These are phyloP conservation scores for Urocitellus parryii DNA, from an alignment of 2,113 vertebrate genomes.

Conservation along the genomic window DNA sequence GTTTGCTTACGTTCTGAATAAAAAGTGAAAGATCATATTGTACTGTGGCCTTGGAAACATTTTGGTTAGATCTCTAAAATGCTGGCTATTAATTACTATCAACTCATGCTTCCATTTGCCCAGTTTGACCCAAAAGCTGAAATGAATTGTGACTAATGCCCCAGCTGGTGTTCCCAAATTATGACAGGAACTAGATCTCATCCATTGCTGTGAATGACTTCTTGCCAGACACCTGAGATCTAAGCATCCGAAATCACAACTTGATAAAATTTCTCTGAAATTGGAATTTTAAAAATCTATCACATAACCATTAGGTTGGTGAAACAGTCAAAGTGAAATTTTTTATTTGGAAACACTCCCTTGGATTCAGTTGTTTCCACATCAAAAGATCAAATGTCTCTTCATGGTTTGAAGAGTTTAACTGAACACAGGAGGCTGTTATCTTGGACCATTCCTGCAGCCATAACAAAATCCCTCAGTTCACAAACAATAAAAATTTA, in stretches of 20 bases:
- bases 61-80: neutral
- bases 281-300: neutral
- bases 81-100: neutral
- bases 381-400: neutral
- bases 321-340: neutral
- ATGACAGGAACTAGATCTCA: neutral
- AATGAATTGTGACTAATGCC: constrained; percentile 52
- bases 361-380: neutral
- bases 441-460: neutral
- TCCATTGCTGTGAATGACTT: neutral
- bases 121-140: neutral
- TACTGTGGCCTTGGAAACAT: neutral
- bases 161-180: neutral
- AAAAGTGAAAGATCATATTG: constrained; percentile 5
- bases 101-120: neutral
- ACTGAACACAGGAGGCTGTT: neutral
- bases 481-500: neutral
- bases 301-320: neutral
- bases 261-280: neutral
- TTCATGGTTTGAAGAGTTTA: neutral
- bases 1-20: constrained; percentile 26
- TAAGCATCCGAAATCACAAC: neutral
- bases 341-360: neutral
- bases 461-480: neutral
- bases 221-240: constrained; percentile 36